Percentiles rank a stretch among this genome's conserved stretches.
Conservation (phyloP, 2,797 vertebrate species). For the Sardinella longiceps region DNA sequence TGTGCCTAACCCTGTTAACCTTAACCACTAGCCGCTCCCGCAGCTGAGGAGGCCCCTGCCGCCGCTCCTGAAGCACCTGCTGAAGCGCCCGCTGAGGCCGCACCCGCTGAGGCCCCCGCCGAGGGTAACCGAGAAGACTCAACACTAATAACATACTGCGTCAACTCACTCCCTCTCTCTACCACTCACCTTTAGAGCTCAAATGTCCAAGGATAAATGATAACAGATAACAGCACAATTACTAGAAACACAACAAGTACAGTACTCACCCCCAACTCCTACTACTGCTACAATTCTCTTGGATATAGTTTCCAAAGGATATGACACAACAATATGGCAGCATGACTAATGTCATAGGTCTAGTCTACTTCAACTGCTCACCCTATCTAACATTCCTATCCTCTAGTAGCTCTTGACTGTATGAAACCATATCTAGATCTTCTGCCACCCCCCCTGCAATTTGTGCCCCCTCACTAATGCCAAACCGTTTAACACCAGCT, state of each 20-base stretch:
- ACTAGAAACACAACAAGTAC: no score
- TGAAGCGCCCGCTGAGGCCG: not conserved
- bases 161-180: not conserved
- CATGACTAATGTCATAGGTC: not conserved
- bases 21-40: not conserved
- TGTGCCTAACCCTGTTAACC: not conserved
- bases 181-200: not conserved
- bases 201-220: not conserved
- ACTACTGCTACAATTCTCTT: not conserved
- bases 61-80: slow-evolving; percentile 20
- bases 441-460: slow-evolving; percentile 33
- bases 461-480: not conserved
- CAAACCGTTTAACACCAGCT: slow-evolving; percentile 54
- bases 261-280: not conserved
- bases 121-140: slow-evolving; percentile 54
- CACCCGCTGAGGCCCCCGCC: slow-evolving; percentile 29
- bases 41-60: slow-evolving; percentile 31
- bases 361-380: not conserved
- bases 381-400: not conserved
- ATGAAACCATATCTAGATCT: slow-evolving; percentile 5
- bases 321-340: not conserved
- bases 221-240: no score
- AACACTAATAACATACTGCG: not conserved
- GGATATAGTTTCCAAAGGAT: not conserved
- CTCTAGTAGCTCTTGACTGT: not conserved